Evolutionary conservation across 2,888 invertebrate genomes (phyloP).

Genomic region (Drosophila tripunctata): DNA sequence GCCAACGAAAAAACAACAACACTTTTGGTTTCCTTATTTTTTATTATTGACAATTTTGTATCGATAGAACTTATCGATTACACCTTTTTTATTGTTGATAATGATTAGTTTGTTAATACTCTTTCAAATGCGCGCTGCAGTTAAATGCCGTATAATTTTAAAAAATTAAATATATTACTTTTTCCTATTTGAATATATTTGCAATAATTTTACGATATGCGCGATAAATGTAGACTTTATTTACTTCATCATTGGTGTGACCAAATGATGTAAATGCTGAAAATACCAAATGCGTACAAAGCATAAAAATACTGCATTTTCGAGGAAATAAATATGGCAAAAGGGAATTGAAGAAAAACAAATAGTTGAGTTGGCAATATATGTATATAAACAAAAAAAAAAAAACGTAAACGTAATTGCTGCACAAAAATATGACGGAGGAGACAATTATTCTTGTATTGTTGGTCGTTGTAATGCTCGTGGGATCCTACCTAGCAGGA

Average conservation of each 20-base stretch:
- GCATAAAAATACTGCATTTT: not conserved
- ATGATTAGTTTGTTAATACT: not conserved
- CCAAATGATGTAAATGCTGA: not conserved
- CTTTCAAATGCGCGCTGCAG: too few species aligned
- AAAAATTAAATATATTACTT: too few species aligned
- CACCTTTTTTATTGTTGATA: not conserved
- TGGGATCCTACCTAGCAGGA: conserved; percentile 97
- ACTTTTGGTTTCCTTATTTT: not conserved
- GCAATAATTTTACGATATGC: too few species aligned
- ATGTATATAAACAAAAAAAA: too few species aligned
- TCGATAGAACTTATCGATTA: not conserved
- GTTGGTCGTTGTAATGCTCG: conserved; percentile 95
- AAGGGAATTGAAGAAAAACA: not conserved
- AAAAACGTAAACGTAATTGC: too few species aligned
- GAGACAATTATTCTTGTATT: conserved; percentile 92
- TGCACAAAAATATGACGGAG: conserved; percentile 86
- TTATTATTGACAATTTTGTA: not conserved
- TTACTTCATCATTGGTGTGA: not conserved
- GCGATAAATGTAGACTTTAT: not conserved
- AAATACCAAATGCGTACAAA: not conserved
- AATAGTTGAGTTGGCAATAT: conserved; percentile 54
- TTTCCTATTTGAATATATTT: too few species aligned
- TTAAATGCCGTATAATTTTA: not conserved
- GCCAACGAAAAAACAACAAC: not conserved
- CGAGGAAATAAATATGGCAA: too few species aligned